Evolutionary conservation across 2,797 vertebrate species (phyloP).

Genomic region (Crypturellus tataupa): DNA sequence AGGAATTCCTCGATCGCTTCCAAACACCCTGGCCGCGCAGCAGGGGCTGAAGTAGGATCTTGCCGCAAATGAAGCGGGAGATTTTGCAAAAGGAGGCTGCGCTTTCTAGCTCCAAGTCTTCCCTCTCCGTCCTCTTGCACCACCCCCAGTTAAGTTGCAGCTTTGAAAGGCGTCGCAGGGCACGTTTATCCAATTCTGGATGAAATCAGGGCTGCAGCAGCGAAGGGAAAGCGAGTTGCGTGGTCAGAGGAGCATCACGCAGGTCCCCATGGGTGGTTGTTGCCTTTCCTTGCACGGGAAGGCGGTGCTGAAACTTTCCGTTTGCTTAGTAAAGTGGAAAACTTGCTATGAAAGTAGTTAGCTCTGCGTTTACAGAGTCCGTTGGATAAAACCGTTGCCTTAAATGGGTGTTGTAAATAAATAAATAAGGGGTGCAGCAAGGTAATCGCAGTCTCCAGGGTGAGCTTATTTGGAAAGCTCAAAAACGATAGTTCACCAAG

Average conservation of each 20-base stretch:
- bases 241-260: neutral
- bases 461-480: neutral
- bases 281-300: neutral
- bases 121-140: neutral
- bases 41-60: neutral
- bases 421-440: too few species aligned
- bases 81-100: neutral
- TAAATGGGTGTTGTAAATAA: too few species aligned
- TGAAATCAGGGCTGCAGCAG: neutral
- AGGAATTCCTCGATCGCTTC: neutral
- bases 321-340: neutral
- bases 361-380: neutral
- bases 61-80: neutral
- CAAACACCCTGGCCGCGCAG: neutral
- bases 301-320: neutral
- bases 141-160: neutral
- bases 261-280: neutral
- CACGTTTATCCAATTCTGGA: too few species aligned
- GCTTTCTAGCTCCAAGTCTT: neutral
- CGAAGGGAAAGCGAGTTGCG: neutral
- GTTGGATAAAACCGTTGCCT: neutral
- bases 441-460: neutral
- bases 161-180: neutral
- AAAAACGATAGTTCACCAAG: fast-evolving
- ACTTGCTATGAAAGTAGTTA: neutral